Evolutionary conservation across 2,113 vertebrate species (phyloP).

Genomic region (Bostrychus sinensis): DNA sequence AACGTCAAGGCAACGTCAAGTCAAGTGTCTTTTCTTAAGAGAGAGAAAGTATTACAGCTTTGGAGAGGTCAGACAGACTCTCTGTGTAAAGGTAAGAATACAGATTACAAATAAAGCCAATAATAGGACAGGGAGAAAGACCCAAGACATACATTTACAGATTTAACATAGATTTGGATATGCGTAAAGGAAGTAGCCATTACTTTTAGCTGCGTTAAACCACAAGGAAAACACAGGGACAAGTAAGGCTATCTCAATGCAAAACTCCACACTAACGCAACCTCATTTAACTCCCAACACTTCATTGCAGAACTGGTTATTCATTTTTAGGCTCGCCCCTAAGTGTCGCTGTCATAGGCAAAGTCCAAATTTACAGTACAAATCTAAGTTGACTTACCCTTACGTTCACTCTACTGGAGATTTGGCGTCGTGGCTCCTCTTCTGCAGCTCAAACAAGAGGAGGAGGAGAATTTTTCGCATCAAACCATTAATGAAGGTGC

Average conservation of each 20-base stretch:
- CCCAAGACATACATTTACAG: too few species aligned
- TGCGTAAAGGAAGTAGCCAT: too few species aligned
- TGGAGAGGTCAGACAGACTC: too few species aligned
- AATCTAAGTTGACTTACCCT: constrained; percentile 69
- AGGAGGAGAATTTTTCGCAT: constrained; percentile 2
- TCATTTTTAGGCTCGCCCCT: constrained; percentile 21
- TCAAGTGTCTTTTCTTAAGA: constrained; percentile 8
- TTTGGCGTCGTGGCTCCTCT: constrained; percentile 42
- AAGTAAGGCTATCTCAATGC: not conserved
- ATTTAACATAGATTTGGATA: too few species aligned
- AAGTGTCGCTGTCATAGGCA: constrained; percentile 6
- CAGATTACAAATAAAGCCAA: too few species aligned
- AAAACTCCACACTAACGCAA: not conserved
- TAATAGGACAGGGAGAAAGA: too few species aligned
- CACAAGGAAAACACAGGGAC: not conserved
- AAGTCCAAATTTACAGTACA: constrained; percentile 24
- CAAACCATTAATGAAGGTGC: constrained; percentile 40
- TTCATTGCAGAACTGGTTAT: not conserved
- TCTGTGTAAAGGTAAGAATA: not conserved
- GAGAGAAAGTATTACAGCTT: constrained; percentile 4
- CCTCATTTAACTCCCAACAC: not conserved
- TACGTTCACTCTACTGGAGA: constrained; percentile 43
- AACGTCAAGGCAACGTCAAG: not conserved
- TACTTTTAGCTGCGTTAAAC: too few species aligned
- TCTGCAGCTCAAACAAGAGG: constrained; percentile 30